A percentile compares a stretch with the other conserved stretches of the same genome.
Evolutionary conservation across 2,797 vertebrate genomes (phyloP).

Genomic region (Bradypodion pumilum): DNA sequence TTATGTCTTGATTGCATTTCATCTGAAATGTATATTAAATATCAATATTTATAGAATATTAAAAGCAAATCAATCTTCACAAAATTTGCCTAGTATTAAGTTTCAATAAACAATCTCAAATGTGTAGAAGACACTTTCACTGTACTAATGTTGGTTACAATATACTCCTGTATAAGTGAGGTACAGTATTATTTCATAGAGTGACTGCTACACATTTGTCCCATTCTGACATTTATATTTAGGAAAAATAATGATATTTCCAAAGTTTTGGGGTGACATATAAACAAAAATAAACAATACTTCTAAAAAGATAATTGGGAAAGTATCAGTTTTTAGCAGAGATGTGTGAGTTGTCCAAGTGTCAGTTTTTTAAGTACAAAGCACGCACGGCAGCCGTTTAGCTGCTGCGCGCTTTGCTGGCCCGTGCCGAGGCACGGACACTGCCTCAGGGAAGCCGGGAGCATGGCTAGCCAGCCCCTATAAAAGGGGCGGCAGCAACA

Average conservation of each 20-base stretch:
- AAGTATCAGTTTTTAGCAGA: neutral
- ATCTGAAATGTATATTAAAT: neutral
- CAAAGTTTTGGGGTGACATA: neutral
- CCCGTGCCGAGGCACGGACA: too few species aligned
- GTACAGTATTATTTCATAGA: neutral
- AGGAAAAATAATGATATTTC: too few species aligned
- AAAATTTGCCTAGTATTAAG: neutral
- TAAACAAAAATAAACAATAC: neutral
- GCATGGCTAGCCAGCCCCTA: too few species aligned
- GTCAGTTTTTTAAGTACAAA: too few species aligned
- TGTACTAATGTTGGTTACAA: neutral
- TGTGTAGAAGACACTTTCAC: neutral
- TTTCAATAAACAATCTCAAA: neutral
- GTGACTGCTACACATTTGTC: too few species aligned
- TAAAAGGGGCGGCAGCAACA: too few species aligned
- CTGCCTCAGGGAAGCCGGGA: too few species aligned
- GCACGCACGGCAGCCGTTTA: too few species aligned
- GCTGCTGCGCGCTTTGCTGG: too few species aligned
- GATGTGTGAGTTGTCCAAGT: neutral
- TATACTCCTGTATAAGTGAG: neutral
- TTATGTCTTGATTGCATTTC: conserved; percentile 8
- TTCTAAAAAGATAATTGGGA: neutral
- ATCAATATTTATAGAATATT: conserved; percentile 9
- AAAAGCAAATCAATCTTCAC: conserved; percentile 10
- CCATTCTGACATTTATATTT: too few species aligned